Evolutionary conservation across 2,113 vertebrate genomes (phyloP).

Genomic region (Phrynocephalus versicolor): DNA sequence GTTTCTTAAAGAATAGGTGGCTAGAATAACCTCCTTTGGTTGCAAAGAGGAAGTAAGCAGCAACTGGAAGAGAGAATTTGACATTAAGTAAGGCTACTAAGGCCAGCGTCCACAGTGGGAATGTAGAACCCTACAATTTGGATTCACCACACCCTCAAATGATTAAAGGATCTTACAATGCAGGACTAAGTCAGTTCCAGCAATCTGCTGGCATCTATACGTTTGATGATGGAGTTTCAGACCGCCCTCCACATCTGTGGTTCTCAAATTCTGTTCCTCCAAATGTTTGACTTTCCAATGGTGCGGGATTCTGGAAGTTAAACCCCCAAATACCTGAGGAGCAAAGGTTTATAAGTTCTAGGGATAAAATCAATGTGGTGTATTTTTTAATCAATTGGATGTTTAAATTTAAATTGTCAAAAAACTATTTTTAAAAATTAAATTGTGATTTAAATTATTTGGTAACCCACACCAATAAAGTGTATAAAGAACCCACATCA

Average conservation of each 20-base stretch:
- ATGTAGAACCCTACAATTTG: not conserved
- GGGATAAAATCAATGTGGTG: too few relatives aligned
- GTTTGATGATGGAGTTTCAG: not conserved
- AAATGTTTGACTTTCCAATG: not conserved
- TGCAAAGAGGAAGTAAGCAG: not conserved
- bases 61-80: fast-evolving
- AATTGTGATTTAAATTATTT: too few relatives aligned
- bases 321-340: not conserved
- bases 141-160: not conserved
- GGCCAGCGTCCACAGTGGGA: not conserved
- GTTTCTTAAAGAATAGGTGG: not conserved
- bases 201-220: too few relatives aligned
- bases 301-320: too few relatives aligned
- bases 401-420: too few relatives aligned
- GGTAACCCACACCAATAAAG: too few relatives aligned
- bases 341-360: too few relatives aligned
- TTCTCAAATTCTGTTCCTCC: not conserved
- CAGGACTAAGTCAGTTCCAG: not conserved
- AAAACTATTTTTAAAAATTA: too few relatives aligned
- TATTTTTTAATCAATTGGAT: too few relatives aligned
- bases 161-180: too few relatives aligned
- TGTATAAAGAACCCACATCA: too few relatives aligned
- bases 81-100: not conserved
- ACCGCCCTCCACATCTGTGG: too few relatives aligned
- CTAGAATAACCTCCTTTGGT: not conserved